Conservation (phyloP, 2,888 invertebrate species). For the Aspidiotus rigidus region DNA sequence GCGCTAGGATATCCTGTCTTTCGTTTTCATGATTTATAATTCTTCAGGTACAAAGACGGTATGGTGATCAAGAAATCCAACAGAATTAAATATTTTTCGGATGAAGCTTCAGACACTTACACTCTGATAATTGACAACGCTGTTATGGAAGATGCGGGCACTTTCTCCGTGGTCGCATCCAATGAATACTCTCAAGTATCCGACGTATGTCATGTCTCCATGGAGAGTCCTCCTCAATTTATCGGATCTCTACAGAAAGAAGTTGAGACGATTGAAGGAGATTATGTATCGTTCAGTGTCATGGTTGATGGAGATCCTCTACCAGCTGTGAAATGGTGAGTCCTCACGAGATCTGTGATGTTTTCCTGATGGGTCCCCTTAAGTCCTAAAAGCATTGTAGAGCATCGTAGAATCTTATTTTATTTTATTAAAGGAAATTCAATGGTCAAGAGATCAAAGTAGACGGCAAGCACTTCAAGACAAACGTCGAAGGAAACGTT, state of each 20-base stretch:
- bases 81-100: constrained; percentile 50
- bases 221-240: constrained; percentile 69
- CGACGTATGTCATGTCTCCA: constrained; percentile 79
- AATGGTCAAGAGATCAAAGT: constrained; percentile 58
- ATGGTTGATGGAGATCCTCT: constrained; percentile 74
- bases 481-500: constrained; percentile 61
- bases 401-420: constrained; percentile 2
- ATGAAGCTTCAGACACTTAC: constrained; percentile 60
- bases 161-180: constrained; percentile 74
- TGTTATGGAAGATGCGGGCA: constrained; percentile 69
- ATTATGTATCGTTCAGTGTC: constrained; percentile 63
- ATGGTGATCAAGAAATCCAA: constrained; percentile 63
- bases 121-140: constrained; percentile 62
- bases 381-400: neutral
- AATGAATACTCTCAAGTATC: constrained; percentile 85
- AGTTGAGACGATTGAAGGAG: constrained; percentile 62
- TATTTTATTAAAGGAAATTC: constrained; percentile 51
- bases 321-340: constrained; percentile 72
- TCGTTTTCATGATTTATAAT: neutral
- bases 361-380: neutral
- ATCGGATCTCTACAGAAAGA: constrained; percentile 58
- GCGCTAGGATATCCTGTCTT: neutral
- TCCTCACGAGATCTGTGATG: neutral
- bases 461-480: constrained; percentile 55
- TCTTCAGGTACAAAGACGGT: constrained; percentile 67